Evolutionary conservation across 2,888 invertebrate species (phyloP), one percentile per base, ranked within the genome.

Genomic region (Pammene fasciana): DNA sequence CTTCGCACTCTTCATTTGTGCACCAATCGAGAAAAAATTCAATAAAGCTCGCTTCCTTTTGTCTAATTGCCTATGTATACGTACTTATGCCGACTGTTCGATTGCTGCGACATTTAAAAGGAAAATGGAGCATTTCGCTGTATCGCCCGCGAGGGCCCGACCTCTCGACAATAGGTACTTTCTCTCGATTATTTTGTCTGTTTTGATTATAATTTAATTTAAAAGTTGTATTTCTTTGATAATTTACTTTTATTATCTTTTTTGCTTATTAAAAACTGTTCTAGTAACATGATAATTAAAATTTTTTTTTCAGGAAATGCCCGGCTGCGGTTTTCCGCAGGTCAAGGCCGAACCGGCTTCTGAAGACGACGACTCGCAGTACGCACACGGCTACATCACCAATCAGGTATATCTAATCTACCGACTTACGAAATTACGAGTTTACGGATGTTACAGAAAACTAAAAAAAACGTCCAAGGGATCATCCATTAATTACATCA

Each of bases 1-100:
- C 82, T 87, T 85, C 85, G 87, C 85, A 82, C 90, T 90, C 87
- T 86, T 89, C 90, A 81, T 86, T 88, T 88, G 87, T 87, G 88
- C 87, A 86, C 86, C 86, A 88, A 88, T 90, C 87, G 88, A 86
- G 89, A 89, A 90, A 89, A 90, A 91, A 90, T 90, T 90, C 90
- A 89, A 90, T 90, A 90, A 90, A 86, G 86, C 86, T 83, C 83
- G 86, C 86, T 87, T 90, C 88, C 89, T 87, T 88, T 88, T 87
- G 85, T 89, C 88, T 90, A 90, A 90, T 91, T 90, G 88, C 87
- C 86, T 88, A 86, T 85, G 85, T 86, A 87, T 85, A 86, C 82
- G 79, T 88, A 88, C 85, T 78, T 76, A 82, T 82, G 78, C 77
- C 76, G 79, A 82, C 80, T 81, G 83, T 84, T 85, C 83, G 83